phyloP scores from a whole-genome alignment of 2,797 vertebrate genomes.

The Graptemys geographica region DNA sequence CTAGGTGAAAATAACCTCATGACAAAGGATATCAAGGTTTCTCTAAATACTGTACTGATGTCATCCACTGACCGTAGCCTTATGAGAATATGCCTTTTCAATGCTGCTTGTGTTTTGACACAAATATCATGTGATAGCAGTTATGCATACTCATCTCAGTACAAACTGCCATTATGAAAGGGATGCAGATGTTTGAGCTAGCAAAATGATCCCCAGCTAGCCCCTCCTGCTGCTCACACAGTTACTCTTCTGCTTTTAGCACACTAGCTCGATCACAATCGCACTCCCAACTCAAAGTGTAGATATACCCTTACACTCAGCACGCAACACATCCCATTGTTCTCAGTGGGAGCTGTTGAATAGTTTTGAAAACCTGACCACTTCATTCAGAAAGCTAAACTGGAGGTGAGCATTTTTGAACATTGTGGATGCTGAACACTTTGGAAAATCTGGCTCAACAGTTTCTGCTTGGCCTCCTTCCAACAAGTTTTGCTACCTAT shows the following conservation, averaged over 20 bases:
- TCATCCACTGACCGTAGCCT: not conserved
- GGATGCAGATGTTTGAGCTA: not conserved
- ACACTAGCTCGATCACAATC: not conserved
- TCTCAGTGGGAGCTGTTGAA: not conserved
- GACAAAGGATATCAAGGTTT: not conserved
- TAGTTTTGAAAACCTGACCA: accelerated
- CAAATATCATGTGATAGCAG: not conserved
- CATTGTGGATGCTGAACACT: not conserved
- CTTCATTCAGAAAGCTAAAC: not conserved
- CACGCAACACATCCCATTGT: accelerated
- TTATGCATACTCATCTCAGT: not conserved
- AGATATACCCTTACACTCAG: not conserved
- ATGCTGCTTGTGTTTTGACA: not conserved
- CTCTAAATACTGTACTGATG: not conserved
- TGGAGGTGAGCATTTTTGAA: not conserved
- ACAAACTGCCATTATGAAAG: conserved; percentile 9
- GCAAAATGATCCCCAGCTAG: not conserved
- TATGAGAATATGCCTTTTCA: not conserved
- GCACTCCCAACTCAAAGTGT: not conserved
- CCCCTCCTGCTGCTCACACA: not conserved
- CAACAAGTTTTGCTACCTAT: accelerated
- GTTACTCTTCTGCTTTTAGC: not conserved
- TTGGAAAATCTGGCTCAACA: not conserved
- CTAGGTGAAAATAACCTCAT: not conserved
- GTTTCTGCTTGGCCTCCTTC: not conserved